Percentiles rank a stretch among this genome's conserved stretches.
phyloP scores from a whole-genome alignment of 2,113 vertebrate genomes.

The Leucopsar rothschildi region DNA sequence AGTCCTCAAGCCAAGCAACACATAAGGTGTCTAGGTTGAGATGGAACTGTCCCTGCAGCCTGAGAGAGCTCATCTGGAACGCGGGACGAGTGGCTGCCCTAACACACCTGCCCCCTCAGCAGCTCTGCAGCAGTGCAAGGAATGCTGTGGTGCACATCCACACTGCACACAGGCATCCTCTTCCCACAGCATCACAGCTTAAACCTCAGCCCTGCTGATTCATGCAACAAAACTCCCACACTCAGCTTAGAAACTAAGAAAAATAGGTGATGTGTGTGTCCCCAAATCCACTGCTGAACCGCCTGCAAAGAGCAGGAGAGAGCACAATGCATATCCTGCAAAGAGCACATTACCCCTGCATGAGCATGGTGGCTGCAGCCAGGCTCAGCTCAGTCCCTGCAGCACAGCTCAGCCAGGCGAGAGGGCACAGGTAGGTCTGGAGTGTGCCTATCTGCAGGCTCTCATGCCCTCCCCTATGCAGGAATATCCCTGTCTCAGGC shows the following conservation, averaged over 20 bases:
- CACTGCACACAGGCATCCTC: neutral
- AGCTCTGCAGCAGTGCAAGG: neutral
- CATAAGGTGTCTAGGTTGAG: neutral
- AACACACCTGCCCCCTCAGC: neutral
- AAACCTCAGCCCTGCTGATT: neutral
- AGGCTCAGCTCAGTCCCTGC: neutral
- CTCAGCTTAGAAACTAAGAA: neutral
- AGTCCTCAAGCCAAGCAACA: neutral
- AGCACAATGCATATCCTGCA: neutral
- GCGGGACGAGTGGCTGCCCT: rapidly evolving
- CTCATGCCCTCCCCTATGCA: neutral
- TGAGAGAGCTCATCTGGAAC: neutral
- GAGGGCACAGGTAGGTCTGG: neutral
- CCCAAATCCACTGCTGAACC: neutral
- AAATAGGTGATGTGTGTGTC: neutral
- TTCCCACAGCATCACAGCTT: neutral
- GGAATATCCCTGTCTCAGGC: neutral
- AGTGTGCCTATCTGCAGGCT: neutral
- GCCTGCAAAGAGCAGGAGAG: neutral
- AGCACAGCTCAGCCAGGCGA: neutral
- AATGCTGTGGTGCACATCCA: neutral
- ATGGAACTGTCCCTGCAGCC: neutral
- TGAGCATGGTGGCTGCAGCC: rapidly evolving
- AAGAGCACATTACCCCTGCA: neutral
- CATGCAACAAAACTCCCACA: neutral